Evolutionary conservation across 2,888 invertebrate genomes (phyloP), one percentile per base, ranked within the genome.

Genomic region (Epistrophella euchroma): DNA sequence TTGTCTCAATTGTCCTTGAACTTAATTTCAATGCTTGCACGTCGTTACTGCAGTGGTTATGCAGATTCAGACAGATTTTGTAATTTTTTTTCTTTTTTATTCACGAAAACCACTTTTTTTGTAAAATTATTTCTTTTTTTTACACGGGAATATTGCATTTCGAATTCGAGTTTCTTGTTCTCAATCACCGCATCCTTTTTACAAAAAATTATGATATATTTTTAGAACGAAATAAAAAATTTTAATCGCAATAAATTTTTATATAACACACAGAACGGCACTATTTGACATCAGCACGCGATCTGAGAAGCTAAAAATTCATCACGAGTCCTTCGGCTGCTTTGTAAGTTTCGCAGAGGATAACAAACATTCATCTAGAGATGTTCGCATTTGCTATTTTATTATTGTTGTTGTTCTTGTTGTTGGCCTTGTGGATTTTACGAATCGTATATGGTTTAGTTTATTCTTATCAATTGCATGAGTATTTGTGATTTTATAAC

Each of bases 261-360:
- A 71, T 82, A 47, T 74, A 78, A 82, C 77, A 78, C 82, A 86
- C 37, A 78, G 86, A 77, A 82, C 86, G 86, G 71, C 78, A 86
- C 86, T 78, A 78, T 86, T 86, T 82, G 86, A 60, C 77, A 86
- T 82, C 82, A 82, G 86, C 78, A 86, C 86, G 86, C 86, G 82
- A 86, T 86, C 86, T 86, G 86, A 86, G 82, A 82, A 86, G 86
- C 82, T 78, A 81, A 82, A 74, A 82, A 77, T 60, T 81, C 81
- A 86, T 86, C 82, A 82, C 74, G 74, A 86, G 68, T 82, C 64
- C 71, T 74, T 52, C 45, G 55, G 73, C 77, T 86, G 73, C 50
- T 82, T 28, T 86, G 82, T 86, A 86, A 82, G 71, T 86, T 82
- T 86, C 74, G 15, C 50, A 60, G 56, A 82, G 86, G 86, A 86